Evolutionary conservation across 2,888 invertebrate genomes (phyloP), one percentile per base, ranked within the genome.

Genomic region (Chymomyza procnemis): DNA sequence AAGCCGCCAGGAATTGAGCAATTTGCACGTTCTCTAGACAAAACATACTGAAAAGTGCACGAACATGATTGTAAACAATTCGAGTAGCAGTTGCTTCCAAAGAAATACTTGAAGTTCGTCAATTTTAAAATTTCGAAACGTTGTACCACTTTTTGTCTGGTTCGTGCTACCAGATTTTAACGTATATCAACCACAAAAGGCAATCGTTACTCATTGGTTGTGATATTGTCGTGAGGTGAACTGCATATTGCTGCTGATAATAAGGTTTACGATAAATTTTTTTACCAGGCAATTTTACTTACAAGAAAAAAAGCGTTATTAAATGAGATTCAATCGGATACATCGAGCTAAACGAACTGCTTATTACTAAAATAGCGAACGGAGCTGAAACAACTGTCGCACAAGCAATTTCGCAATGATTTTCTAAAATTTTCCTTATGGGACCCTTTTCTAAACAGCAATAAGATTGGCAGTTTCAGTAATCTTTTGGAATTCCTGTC

Each of bases 71-170:
- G 60, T 71, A 69, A 62, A 68, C 83, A 72, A 80, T 78, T 73
- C 78, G 66, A 80, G 69, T 79, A 76, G 66, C 61, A 21, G 58
- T 54, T 63, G 61, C 57, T 85, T 79, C 80, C 76, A 73, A n/a
- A 79, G 87, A 83, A 83, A 69, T 75, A 71, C 80, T 76, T 82
- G 87, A 83, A 83, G 87, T 87, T 87, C 87, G 75, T 87, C 83
- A 83, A 85, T 87, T 83, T 85, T 85, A 85, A n/a, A n/a, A 85
- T 80, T 73, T 76, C 85, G 72, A 74, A 63, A 71, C 34, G 34
- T 41, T 41, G 34, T 12, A 41, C 34, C 12, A 12, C 34, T 12
- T 41, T 41, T 9, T 9, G 6, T 5, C 34, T 41, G 34, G 34
- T 12, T 41, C n/a, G 12, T 41, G 19, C 18, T 16, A 46, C 8